Evolutionary conservation across 1,140 invertebrate species (phyloP), one percentile per base, ranked within the genome.

Genomic region (Eufriesea mexicana): DNA sequence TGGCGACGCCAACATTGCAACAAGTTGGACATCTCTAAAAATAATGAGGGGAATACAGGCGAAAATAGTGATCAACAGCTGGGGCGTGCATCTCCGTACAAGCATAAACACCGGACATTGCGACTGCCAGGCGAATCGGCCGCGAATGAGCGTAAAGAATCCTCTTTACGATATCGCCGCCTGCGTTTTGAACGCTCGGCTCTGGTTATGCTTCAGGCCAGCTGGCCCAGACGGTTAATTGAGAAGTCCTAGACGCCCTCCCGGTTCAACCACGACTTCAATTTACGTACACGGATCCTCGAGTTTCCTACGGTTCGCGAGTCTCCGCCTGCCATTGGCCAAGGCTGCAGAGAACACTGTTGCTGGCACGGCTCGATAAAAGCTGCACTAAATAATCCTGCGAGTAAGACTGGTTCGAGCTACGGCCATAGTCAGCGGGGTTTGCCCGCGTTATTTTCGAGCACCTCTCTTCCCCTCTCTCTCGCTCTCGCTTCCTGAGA

Each of bases 61-160:
- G 72, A 73, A n/a, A 67, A 86, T 75, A 66, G 68, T 76, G 73
- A 72, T 79, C 70, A 74, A 71, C 85, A 64, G 78, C 79, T 84
- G 78, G 83, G 84, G 85, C 85, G 87, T 78, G 59, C 71, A 70
- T 81, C 79, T 72, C 47, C 72, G 51, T 55, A 12, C 51, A 66
- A 78, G 35, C 91, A 89, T 91, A 90, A 91, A 91, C 73, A 83
- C 71, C 70, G 62, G 18, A 74, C 77, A 84, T 75, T 49, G 83
- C 59, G 62, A 77, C 35, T 78, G 79, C 74, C 54, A 79, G 23
- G 67, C 85, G 82, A 88, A 84, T 91, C 88, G 80, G 86, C 79
- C 76, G 84, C 77, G 87, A 85, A 90, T 86, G 85, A 87, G 75
- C 91, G 89, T 92, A 91, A 92, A 91, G 89, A 91, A 88, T 79